Base-by-base conservation (phyloP, 2,888 invertebrate genomes). In the Amblyjoppa proteus region DNA sequence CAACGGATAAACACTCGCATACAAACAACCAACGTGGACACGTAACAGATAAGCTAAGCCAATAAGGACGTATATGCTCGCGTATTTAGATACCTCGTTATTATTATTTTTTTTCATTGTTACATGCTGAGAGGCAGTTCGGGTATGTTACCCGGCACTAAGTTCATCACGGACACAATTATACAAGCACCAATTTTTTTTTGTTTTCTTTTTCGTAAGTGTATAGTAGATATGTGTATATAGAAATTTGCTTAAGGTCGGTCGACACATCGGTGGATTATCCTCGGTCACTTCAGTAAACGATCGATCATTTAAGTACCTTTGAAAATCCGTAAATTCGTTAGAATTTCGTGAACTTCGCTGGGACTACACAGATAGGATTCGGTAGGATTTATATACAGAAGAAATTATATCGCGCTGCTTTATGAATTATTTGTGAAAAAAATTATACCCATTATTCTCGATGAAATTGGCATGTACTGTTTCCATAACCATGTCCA, bases 141-240 rank as follows among this genome's bases (percentile, higher is more conserved):
- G 31, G 64, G 34, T 25, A n/a, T 13, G 38, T 64, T 56, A 68
- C 49, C 53, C 53, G 53, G n/a, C 31, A 49, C 64, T 61, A 53
- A 83, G 51, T 58, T 83, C 58, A 66, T 71, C 78, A 71, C 81
- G 92, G 92, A 93, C 92, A 93, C 93, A 93, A 93, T 93, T 92
- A 93, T 92, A 93, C 91, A 87, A 89, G 81, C 84, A 85, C 75
- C 80, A 66, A 86, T 66, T 83, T 73, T 84, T 84, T 58, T 53
- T 38, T 34, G 45, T n/a, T 64, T 51, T 34, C 51, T 73, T 66
- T 76, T 34, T 34, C 25, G 20, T n/a, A 78, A 56, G 73, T 45
- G 25, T 74, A 74, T 28, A 49, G 74, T 74, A 51, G 73, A 85
- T 74, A 16, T 75, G 34, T 20, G 51, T 66, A 71, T 38, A 51